Evolutionary conservation across 2,888 invertebrate genomes (phyloP).

Genomic region (Scaptomyza polygonia): DNA sequence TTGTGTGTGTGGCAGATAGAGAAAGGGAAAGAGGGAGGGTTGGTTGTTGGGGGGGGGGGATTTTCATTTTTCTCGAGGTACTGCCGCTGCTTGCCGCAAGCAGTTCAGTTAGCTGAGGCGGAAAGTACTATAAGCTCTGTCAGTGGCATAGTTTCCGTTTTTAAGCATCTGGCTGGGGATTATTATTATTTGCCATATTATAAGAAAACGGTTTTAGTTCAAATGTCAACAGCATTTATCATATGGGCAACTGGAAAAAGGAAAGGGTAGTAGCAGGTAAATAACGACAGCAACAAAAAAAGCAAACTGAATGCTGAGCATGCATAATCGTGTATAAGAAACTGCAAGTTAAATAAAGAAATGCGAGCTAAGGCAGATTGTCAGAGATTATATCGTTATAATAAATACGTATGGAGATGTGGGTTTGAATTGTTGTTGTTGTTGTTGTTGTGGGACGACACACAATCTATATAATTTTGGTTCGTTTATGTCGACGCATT

Average conservation of each 20-base stretch:
- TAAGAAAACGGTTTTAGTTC: conserved; percentile 78
- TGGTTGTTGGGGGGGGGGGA: background rate
- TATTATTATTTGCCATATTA: conserved; percentile 79
- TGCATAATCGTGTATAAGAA: conserved; percentile 45
- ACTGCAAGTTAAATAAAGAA: conserved; percentile 33
- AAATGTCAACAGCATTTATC: conserved; percentile 78
- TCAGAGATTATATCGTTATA: conserved; percentile 37
- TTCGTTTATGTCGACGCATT: background rate
- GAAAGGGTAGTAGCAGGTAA: conserved; percentile 1
- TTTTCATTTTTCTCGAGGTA: conserved; percentile 11
- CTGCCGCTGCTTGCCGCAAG: conserved; percentile 61
- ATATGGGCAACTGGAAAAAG: conserved; percentile 26
- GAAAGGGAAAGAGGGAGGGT: background rate
- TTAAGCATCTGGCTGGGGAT: conserved; percentile 73
- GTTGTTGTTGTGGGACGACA: conserved; percentile 8
- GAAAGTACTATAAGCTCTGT: conserved; percentile 78
- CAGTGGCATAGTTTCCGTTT: conserved; percentile 75
- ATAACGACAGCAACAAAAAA: background rate
- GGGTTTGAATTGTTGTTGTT: background rate
- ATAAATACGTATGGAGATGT: conserved; percentile 3
- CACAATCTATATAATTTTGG: background rate
- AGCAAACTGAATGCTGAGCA: conserved; percentile 35
- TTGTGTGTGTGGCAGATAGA: background rate
- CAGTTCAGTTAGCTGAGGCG: conserved; percentile 74
- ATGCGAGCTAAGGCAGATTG: conserved; percentile 39